Evolutionary conservation across 2,888 invertebrate genomes (phyloP), one percentile per base, ranked within the genome.

Genomic region (Augiades crinisus): DNA sequence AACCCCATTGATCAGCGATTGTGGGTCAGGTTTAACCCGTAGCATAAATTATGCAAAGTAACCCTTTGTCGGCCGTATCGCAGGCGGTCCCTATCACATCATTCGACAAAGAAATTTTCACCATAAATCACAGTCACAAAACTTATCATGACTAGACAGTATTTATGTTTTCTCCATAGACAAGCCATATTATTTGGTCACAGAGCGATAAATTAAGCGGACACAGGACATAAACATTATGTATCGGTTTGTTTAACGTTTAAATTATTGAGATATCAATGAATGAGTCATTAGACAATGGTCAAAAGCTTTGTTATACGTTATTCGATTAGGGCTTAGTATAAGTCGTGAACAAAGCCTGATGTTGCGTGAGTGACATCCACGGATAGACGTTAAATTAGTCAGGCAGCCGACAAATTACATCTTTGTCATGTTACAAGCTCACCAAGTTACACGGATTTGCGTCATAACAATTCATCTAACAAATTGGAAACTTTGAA

Each of bases 221-320:
- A 47, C 27, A 12, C 27, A 27, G 10, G 27, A 40, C 40, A n/a
- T n/a, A 33, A 33, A 40, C 47, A 38, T 40, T 24, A 33, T 40
- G 49, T 49, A 49, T 24, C 33, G 49, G 49, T 41, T 49, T 24
- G 8, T 33, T 49, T 49, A 49, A 49, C 49, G 41, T 41, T 49
- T 49, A 34, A 49, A 49, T 49, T 41, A 49, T 49, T 34, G 49
- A 49, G 49, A 49, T 49, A 49, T 41, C 49, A 16, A 49, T 41
- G 49, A 49, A 34, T 49, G 49, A 49, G 24, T 49, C 49, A 49
- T 49, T 49, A 12, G 38, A 47, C 38, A 38, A 30, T 38, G 30
- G 30, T 13, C n/a, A 12, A 47, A 14, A 19, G 16, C 16, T 45
- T 16, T 34, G 45, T 34, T 19, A n/a, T 1, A 5, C n/a, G 16